A percentile compares a stretch with the other conserved stretches of the same genome.
phyloP scores from a whole-genome alignment of 2,113 vertebrate genomes.

The Neolamprologus sp. region DNA sequence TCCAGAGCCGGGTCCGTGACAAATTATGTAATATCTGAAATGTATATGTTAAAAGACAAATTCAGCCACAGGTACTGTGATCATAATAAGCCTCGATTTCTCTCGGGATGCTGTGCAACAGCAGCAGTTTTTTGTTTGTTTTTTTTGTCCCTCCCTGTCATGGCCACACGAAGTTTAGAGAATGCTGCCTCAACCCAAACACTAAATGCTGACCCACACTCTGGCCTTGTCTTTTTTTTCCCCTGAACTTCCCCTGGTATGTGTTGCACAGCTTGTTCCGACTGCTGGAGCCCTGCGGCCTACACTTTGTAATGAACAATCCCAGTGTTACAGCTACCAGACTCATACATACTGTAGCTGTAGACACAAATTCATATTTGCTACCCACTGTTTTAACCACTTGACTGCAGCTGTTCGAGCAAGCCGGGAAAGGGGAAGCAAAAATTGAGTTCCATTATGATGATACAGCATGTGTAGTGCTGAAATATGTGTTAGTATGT shows the following conservation, averaged over 20 bases:
- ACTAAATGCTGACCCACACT: not conserved
- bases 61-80: not conserved
- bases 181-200: not conserved
- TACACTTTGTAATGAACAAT: not conserved
- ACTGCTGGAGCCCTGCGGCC: not conserved
- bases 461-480: not conserved
- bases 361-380: not conserved
- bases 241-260: not conserved
- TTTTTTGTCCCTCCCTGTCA: not conserved
- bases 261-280: not conserved
- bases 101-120: not conserved
- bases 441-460: conserved; percentile 1
- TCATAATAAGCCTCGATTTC: not conserved
- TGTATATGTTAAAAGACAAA: not conserved
- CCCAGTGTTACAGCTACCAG: not conserved
- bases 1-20: no score
- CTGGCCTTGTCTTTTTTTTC: not conserved
- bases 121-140: not conserved
- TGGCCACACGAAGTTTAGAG: not conserved
- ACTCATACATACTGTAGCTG: not conserved
- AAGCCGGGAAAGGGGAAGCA: not conserved
- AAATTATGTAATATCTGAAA: not conserved
- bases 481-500: not conserved
- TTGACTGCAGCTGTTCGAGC: not conserved
- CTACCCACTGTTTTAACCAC: conserved; percentile 9